Evolutionary conservation across 2,888 invertebrate species (phyloP).

Genomic region (Idaea dimidiata): DNA sequence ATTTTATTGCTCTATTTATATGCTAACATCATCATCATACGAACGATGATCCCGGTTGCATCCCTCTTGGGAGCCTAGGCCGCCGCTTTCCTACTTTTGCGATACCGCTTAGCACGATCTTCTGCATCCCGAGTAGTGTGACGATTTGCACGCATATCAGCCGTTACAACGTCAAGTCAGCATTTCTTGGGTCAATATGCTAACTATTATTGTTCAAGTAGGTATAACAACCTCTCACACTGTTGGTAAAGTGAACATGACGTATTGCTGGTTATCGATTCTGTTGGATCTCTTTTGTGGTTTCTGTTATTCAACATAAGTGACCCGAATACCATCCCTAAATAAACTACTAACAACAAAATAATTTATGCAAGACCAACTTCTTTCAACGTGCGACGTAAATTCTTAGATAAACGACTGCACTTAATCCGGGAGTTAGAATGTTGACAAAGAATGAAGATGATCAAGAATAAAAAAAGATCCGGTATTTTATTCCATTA

Average conservation of each 20-base stretch:
- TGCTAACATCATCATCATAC: no score
- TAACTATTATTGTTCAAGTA: no score
- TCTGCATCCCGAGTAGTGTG: no score
- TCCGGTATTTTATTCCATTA: constrained; percentile 68
- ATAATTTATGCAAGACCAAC: constrained; percentile 63
- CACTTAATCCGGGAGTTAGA: constrained; percentile 75
- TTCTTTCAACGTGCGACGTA: constrained; percentile 49
- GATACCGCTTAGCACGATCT: no score
- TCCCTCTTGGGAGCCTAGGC: no score
- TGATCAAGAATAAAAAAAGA: constrained; percentile 66
- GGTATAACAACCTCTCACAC: constrained; percentile 25
- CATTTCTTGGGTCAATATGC: no score
- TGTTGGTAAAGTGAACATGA: constrained; percentile 41
- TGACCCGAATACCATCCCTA: constrained; percentile 46
- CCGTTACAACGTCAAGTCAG: no score
- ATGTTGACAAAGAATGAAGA: constrained; percentile 72
- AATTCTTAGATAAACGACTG: constrained; percentile 71
- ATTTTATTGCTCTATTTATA: no score
- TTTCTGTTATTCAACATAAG: constrained; percentile 42
- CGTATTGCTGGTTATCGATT: constrained; percentile 45
- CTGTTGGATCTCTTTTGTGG: constrained; percentile 33
- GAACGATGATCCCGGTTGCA: no score
- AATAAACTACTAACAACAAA: constrained; percentile 59
- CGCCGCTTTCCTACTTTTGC: no score
- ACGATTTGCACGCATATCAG: no score